Percentiles rank a stretch among this genome's conserved stretches.
phyloP scores from a whole-genome alignment of 2,113 vertebrate species.

The Arizona elegans region DNA sequence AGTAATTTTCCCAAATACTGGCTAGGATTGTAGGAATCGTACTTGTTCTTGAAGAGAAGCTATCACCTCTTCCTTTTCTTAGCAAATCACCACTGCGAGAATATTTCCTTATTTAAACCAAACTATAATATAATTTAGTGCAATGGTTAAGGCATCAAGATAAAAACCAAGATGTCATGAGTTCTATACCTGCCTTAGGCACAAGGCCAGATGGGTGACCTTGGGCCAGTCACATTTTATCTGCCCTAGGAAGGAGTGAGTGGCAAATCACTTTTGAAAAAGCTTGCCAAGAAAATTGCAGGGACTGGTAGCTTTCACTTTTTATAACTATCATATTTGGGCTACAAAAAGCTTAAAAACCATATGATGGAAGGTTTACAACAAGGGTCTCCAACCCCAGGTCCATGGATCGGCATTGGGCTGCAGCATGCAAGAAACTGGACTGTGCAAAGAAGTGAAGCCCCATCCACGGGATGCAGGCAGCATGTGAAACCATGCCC shows the following conservation, averaged over 20 bases:
- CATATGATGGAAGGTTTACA: neutral
- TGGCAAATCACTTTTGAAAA: neutral
- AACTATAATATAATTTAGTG: neutral
- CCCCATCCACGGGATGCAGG: neutral
- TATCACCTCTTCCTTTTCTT: neutral
- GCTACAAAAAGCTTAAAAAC: neutral
- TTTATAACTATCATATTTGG: neutral
- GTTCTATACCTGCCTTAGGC: neutral
- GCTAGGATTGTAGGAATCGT: neutral
- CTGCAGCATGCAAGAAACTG: neutral
- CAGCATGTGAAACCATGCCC: neutral
- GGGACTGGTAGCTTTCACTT: neutral
- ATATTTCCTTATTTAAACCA: neutral
- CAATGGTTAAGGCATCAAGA: neutral
- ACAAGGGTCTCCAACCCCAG: neutral
- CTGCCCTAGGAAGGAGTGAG: neutral
- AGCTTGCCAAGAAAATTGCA: neutral
- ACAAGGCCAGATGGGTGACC: neutral
- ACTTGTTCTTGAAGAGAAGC: neutral
- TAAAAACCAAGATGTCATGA: neutral
- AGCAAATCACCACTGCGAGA: neutral
- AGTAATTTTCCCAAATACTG: neutral
- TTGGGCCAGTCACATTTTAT: no score
- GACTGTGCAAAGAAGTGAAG: neutral
- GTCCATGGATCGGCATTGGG: neutral